Evolutionary conservation across 2,888 invertebrate species (phyloP).

Genomic region (Tetragonisca angustula): DNA sequence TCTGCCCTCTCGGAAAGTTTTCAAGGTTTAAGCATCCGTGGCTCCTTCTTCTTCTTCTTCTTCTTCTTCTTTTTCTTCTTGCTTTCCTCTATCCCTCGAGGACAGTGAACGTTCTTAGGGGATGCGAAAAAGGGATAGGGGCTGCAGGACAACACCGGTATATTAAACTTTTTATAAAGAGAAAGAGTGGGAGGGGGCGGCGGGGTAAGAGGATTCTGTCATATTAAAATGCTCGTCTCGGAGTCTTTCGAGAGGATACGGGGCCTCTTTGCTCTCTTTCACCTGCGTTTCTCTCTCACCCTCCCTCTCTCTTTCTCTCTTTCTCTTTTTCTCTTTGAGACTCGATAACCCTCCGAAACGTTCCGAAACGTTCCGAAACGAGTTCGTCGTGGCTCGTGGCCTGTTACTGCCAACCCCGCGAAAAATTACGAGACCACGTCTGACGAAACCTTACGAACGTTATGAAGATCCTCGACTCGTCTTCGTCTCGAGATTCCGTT

Average conservation of each 20-base stretch:
- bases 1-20: conserved; percentile 68
- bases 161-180: conserved; percentile 79
- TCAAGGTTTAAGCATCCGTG: conserved; percentile 70
- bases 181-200: neutral
- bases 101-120: conserved; percentile 38
- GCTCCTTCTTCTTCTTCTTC: neutral
- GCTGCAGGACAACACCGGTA: conserved; percentile 67
- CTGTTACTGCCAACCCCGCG: conserved; percentile 32
- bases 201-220: conserved; percentile 75
- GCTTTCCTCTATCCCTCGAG: neutral
- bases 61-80: neutral
- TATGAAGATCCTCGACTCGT: neutral
- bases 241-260: conserved; percentile 28
- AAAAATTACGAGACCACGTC: conserved; percentile 19
- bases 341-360: conserved; percentile 21
- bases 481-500: neutral
- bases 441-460: neutral
- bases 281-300: conserved; percentile 25
- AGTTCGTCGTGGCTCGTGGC: conserved; percentile 28
- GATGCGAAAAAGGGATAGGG: conserved; percentile 14
- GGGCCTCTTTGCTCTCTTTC: conserved; percentile 15
- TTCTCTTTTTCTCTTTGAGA: conserved; percentile 3
- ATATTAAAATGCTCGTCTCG: conserved; percentile 66
- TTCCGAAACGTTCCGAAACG: conserved; percentile 6
- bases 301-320: no score